A percentile compares a stretch with the other conserved stretches of the same genome.
Evolutionary conservation across 2,888 invertebrate genomes (phyloP).

Genomic region (Rhopalosiphum nymphaeae): DNA sequence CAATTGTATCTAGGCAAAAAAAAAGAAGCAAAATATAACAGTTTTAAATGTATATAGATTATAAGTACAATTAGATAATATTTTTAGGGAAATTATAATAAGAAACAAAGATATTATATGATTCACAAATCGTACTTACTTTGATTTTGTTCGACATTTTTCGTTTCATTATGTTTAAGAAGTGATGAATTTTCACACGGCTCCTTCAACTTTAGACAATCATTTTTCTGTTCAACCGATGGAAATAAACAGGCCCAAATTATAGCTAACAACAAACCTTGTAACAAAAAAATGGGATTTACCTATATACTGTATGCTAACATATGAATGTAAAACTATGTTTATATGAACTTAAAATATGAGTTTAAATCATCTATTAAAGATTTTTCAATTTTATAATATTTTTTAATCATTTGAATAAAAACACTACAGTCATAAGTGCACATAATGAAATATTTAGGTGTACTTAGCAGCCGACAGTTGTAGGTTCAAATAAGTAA

Average conservation of each 20-base stretch:
- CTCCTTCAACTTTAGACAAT: neutral
- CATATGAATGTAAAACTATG: neutral
- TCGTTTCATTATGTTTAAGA: neutral
- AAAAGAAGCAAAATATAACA: neutral
- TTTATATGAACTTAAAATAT: neutral
- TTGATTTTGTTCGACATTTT: neutral
- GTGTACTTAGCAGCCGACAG: neutral
- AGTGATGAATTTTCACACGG: neutral
- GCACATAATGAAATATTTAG: neutral
- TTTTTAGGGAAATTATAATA: neutral
- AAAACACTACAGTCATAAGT: neutral
- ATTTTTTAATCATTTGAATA: neutral
- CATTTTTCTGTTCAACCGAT: neutral
- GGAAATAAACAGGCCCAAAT: neutral
- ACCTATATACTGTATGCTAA: neutral
- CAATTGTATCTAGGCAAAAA: neutral
- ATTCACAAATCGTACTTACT: neutral
- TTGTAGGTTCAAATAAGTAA: neutral
- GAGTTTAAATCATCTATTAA: neutral
- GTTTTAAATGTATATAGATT: neutral
- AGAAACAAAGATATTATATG: neutral
- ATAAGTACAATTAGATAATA: neutral
- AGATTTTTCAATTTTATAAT: neutral
- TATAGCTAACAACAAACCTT: slow-evolving; percentile 1
- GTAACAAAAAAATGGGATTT: neutral